Base-by-base conservation (phyloP, 1,140 invertebrate genomes). In the Steinernema feltiae region DNA sequence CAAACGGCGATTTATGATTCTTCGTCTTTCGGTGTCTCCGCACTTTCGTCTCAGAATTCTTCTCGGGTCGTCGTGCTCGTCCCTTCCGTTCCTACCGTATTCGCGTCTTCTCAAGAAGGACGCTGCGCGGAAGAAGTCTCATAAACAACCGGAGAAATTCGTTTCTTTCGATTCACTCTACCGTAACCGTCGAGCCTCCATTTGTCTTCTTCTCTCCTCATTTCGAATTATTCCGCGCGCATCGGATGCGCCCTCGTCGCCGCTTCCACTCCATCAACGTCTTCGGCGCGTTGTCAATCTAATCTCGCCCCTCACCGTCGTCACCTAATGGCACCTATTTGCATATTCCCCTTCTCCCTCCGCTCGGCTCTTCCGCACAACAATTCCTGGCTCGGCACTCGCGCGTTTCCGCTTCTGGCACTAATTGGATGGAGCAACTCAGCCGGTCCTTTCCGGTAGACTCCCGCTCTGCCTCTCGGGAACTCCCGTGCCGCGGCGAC, bases 321-420 rank as follows among this genome's bases (percentile, higher is more conserved):
- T 27, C 53, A n/a, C 41, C 41, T 46, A 46, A 46, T 63, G 24
- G 24, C 53, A 63, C 53, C 53, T 63, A 63, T 63, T 63, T 63
- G 53, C 53, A 63, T 63, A 63, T 63, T 27, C 15, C 7, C n/a
- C 53, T 63, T 27, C 53, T 63, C 15, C 15, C 53, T 7, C 15
- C 41, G 7, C 7, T 46, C 41, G 41, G 24, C 35, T 41, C 7
- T 41, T 18, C 35, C 7, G 7, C 35, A 41, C 35, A n/a, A 7
- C 35, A 41, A 41, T 41, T 18, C 35, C 18, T 18, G 7, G 35
- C 35, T 41, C 7, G 35, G 7, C 35, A 18, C 35, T 41, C 53
- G 53, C 53, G 53, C 53, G 53, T 3, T 12, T 15, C 24, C 53
- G 53, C 53, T 27, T 17, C 53, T 27, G 41, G 41, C 41, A n/a